Evolutionary conservation across 2,797 vertebrate genomes (phyloP), one percentile per base, ranked within the genome.

Genomic region (Netta rufina): DNA sequence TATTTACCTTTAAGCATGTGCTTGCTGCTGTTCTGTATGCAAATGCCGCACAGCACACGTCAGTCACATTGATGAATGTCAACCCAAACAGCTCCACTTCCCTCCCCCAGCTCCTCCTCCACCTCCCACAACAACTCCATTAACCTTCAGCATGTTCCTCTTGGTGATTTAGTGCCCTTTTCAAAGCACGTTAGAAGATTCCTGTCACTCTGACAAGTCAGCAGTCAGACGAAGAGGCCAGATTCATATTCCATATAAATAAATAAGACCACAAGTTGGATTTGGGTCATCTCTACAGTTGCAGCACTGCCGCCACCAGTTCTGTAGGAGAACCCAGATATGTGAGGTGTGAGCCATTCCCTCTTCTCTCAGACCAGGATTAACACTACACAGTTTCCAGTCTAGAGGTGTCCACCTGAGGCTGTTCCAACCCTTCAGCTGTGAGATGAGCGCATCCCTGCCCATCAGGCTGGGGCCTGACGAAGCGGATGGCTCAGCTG

Each of bases 301-400:
- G 75, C 8, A 47, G 72, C 32, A 49, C 38, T 70, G 69, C 41
- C 1, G 1, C 17, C 56, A 64, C 5, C 57, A 41, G 21, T 58
- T 90, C 39, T 69, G 36, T 51, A 51, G 49, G 47, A 94, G 41
- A 90, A 67, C 21, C 6, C 20, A 49, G 53, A 45, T 21, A 64
- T 0, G 25, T 0, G 0, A 91, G 0, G 1, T 0, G 2, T 53
- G 43, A 73, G 39, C 41, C 30, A 33, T 43, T 80, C 70, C 39
- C 39, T 0, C 36, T 7, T 53, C 65, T 39, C 22, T 54, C 66
- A 62, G 38, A 27, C 8, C 22, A 75, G 4, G 4, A 19, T 58
- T 82, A 65, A 51, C 81, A 43, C 27, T 19, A 17, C 39, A 51
- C 2, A 13, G n/a, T 13, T 92, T 49, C 15, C 62, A 75, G 25